These are phyloP conservation scores for Theristus sp. DNA, from an alignment of 2,888 invertebrate genomes.

Conservation along the genomic window DNA sequence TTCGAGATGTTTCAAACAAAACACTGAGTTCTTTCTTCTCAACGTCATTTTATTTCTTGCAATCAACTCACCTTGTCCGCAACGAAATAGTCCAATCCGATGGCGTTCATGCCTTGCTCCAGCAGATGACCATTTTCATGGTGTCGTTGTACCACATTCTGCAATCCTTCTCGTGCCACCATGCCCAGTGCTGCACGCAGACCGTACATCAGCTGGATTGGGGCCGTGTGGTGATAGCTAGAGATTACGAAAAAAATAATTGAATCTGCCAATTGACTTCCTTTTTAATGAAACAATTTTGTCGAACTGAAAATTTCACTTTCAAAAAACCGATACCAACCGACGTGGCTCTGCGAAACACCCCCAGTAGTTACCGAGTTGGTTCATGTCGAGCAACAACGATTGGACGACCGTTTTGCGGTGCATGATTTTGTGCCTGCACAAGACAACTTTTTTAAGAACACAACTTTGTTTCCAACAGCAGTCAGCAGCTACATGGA, in stretches of 20 bases:
- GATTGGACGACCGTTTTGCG: slow-evolving; percentile 42
- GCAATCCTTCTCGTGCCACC: slow-evolving; percentile 45
- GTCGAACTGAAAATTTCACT: too few relatives aligned
- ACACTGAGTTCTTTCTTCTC: neutral
- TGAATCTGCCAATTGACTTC: too few relatives aligned
- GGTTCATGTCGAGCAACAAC: slow-evolving; percentile 52
- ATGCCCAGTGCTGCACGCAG: slow-evolving; percentile 57
- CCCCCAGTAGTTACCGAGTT: slow-evolving; percentile 56
- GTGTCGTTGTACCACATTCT: slow-evolving; percentile 43
- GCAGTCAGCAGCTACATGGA: too few relatives aligned
- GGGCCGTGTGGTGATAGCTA: slow-evolving; percentile 73
- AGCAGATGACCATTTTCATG: slow-evolving; percentile 46
- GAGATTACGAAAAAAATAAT: too few relatives aligned
- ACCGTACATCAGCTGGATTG: slow-evolving; percentile 58
- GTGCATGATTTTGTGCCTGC: slow-evolving; percentile 41
- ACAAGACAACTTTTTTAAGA: too few relatives aligned
- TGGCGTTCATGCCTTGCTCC: slow-evolving; percentile 45
- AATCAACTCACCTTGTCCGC: slow-evolving; percentile 37
- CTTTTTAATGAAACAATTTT: too few relatives aligned
- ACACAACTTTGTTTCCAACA: too few relatives aligned
- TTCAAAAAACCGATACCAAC: too few relatives aligned
- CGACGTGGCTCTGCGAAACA: slow-evolving; percentile 44
- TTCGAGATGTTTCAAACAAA: too few relatives aligned
- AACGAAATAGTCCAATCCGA: slow-evolving; percentile 52
- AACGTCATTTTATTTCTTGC: neutral